phyloP scores from a whole-genome alignment of 2,888 invertebrate species.

The Allolobophora icterica region DNA sequence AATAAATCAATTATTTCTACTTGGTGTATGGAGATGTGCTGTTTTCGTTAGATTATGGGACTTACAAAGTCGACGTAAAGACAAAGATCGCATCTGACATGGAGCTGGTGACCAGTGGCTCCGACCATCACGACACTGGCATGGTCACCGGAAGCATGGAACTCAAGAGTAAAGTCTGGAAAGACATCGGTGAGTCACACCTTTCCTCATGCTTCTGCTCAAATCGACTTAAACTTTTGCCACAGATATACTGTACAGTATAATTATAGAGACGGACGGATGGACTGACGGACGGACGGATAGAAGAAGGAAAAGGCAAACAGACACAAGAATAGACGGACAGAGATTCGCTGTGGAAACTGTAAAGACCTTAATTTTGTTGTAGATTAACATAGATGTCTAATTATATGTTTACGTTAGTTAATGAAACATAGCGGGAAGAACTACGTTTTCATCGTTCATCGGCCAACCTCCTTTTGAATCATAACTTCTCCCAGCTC shows the following conservation, averaged over 20 bases:
- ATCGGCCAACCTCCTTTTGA: background rate
- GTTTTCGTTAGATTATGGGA: conserved; percentile 77
- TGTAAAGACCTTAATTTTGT: background rate
- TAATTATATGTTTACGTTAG: background rate
- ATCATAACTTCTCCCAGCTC: background rate
- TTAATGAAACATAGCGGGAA: background rate
- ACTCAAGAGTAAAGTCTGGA: conserved; percentile 78
- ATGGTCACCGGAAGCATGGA: conserved; percentile 89
- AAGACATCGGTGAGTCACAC: conserved; percentile 63
- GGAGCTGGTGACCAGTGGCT: conserved; percentile 89
- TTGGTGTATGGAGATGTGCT: background rate
- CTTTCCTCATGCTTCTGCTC: background rate
- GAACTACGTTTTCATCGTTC: background rate
- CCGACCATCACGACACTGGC: conserved; percentile 89
- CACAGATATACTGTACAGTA: background rate
- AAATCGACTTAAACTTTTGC: background rate
- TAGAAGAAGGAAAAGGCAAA: background rate
- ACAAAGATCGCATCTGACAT: conserved; percentile 91
- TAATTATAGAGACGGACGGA: background rate
- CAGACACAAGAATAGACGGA: background rate
- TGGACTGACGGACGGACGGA: too few species aligned
- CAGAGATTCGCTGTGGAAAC: background rate
- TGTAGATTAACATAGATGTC: too few species aligned
- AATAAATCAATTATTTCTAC: background rate
- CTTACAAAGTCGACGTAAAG: conserved; percentile 92